Evolutionary conservation across 2,113 vertebrate species (phyloP).

Genomic region (Neolamprologus cancellatus): DNA sequence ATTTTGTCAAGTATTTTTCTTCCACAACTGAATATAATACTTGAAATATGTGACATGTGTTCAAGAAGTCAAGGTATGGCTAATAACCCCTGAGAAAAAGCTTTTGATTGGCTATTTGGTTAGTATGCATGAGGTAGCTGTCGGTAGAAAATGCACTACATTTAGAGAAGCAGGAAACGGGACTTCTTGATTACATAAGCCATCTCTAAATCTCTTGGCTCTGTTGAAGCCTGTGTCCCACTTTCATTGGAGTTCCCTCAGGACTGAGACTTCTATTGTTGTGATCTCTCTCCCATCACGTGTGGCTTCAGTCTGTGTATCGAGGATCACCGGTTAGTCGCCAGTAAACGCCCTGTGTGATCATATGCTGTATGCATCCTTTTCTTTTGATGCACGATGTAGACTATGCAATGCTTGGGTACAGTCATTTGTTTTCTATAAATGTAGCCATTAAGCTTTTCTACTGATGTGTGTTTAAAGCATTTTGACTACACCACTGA

Average conservation of each 20-base stretch:
- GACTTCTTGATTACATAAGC: constrained; percentile 38
- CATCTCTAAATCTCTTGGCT: constrained; percentile 20
- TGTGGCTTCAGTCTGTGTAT: constrained; percentile 81
- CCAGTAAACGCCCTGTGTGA: constrained; percentile 26
- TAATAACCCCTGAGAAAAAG: background rate
- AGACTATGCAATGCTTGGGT: background rate
- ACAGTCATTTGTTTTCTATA: background rate
- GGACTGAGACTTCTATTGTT: constrained; percentile 37
- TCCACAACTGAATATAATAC: background rate
- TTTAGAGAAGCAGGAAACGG: constrained; percentile 12
- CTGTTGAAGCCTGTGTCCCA: constrained; percentile 22
- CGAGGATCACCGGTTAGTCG: constrained; percentile 96
- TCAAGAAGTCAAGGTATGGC: background rate
- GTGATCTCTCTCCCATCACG: constrained; percentile 59
- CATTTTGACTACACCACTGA: background rate
- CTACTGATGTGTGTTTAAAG: background rate
- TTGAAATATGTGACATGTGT: background rate
- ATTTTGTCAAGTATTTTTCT: background rate
- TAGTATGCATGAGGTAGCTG: background rate
- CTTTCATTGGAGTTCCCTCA: constrained; percentile 29
- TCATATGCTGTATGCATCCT: constrained; percentile 22
- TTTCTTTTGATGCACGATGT: constrained; percentile 37
- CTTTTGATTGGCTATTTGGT: background rate
- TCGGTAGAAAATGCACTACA: background rate
- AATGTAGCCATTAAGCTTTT: background rate